Conservation (phyloP, 2,113 vertebrate genomes). For the Phaethon lepturus region DNA sequence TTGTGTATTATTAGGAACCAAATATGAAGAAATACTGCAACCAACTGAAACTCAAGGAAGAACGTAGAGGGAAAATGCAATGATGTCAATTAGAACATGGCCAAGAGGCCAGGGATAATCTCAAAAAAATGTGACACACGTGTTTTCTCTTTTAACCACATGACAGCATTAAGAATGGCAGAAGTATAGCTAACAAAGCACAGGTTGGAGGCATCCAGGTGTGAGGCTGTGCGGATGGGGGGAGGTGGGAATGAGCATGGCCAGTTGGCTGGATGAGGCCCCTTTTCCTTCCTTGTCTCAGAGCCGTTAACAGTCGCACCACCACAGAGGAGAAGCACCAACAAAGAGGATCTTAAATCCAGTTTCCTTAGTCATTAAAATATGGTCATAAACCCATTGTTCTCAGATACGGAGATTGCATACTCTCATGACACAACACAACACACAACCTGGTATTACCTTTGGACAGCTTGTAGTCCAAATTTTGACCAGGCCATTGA, state of each 20-base stretch:
- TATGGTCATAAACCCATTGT: not conserved
- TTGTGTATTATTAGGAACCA: not conserved
- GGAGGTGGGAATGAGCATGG: not conserved
- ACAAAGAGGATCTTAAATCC: not conserved
- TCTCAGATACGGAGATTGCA: not conserved
- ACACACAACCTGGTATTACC: not conserved
- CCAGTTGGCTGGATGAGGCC: not conserved
- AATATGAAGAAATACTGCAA: not conserved
- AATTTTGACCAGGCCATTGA: not conserved
- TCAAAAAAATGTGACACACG: not conserved
- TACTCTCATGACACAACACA: not conserved
- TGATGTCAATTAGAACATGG: not conserved
- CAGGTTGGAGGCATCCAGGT: not conserved
- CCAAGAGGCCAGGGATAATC: not conserved
- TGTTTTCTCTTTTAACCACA: constrained; percentile 13
- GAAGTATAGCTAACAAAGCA: not conserved
- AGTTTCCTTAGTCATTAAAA: not conserved
- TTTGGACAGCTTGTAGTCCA: not conserved
- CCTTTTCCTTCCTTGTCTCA: not conserved
- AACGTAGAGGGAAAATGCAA: not conserved
- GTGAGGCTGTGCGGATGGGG: not conserved
- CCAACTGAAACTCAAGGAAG: not conserved
- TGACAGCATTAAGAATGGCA: not conserved
- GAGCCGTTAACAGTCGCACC: not conserved
- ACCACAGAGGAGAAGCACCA: not conserved